Percentiles rank a stretch among this genome's conserved stretches.
Conservation (phyloP, 1,140 invertebrate species). For the Nomia melanderi region DNA sequence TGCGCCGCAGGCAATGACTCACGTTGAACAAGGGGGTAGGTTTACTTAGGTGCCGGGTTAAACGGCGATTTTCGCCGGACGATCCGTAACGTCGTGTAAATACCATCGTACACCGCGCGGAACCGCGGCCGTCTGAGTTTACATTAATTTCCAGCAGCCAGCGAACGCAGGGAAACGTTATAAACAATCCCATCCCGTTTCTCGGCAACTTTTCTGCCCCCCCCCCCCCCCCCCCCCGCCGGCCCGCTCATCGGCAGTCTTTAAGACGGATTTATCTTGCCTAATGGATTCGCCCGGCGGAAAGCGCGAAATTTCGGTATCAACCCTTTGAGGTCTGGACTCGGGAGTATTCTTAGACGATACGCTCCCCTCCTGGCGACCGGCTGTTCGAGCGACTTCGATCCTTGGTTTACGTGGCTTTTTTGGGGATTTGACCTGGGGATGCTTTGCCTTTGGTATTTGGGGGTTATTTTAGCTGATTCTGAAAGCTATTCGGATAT, state of each 20-base stretch:
- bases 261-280: slow-evolving; percentile 8
- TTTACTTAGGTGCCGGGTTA: slow-evolving; percentile 46
- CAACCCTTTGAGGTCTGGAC: neutral
- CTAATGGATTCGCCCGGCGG: slow-evolving; percentile 11
- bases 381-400: neutral
- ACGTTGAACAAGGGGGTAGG: slow-evolving; percentile 21
- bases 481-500: no score
- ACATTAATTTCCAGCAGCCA: slow-evolving; percentile 29
- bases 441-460: no score
- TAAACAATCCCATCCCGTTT: slow-evolving; percentile 3
- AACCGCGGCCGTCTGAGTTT: slow-evolving; percentile 27
- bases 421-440: neutral
- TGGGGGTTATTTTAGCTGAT: no score
- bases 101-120: neutral
- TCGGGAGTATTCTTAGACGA: slow-evolving; percentile 8
- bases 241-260: neutral
- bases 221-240: neutral
- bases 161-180: neutral
- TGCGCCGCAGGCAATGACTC: slow-evolving; percentile 31
- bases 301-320: slow-evolving; percentile 10
- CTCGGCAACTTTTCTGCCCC: neutral
- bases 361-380: neutral
- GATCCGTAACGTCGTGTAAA: slow-evolving; percentile 44
- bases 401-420: neutral
- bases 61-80: slow-evolving; percentile 44